Percentiles rank a stretch among this genome's conserved stretches.
Conservation (phyloP, 2,113 vertebrate genomes). For the Scartelaos histophorus region DNA sequence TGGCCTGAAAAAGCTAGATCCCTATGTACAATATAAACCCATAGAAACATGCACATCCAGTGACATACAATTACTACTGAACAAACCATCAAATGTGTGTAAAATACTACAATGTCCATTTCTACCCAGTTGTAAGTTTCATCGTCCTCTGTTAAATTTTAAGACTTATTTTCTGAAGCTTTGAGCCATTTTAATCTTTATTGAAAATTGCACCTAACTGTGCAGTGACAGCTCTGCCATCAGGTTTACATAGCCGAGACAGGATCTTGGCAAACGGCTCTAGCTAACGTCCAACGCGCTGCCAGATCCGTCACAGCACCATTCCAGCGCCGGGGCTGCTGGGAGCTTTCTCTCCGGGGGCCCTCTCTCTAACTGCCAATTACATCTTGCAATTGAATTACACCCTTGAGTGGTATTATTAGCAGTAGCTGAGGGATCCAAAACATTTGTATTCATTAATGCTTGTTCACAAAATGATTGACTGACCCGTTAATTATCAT, state of each 20-base stretch:
- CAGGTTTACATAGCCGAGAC: constrained; percentile 34
- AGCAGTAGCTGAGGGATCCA: constrained; percentile 54
- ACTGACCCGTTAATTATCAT: constrained; percentile 57
- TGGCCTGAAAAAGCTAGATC: too few relatives aligned
- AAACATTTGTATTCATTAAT: constrained; percentile 67
- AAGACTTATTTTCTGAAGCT: not conserved
- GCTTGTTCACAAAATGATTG: constrained; percentile 49
- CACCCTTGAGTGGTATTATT: constrained; percentile 62
- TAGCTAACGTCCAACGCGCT: constrained; percentile 43
- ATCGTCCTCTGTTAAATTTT: not conserved
- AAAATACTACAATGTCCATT: not conserved
- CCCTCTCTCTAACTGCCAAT: constrained; percentile 58
- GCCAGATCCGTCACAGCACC: constrained; percentile 48
- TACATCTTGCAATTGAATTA: constrained; percentile 62
- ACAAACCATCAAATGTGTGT: not conserved
- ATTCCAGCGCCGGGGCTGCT: constrained; percentile 26
- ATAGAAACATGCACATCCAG: too few relatives aligned
- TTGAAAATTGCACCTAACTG: constrained; percentile 6
- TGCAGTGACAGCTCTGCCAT: constrained; percentile 38
- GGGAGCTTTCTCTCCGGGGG: constrained; percentile 43
- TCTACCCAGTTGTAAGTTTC: not conserved
- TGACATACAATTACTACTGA: not conserved
- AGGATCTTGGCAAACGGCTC: constrained; percentile 48
- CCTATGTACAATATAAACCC: too few relatives aligned
- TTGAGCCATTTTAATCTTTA: constrained; percentile 16